Percentiles rank a stretch among this genome's conserved stretches.
phyloP scores from a whole-genome alignment of 2,113 vertebrate species.

The Potamarius usumacintae region DNA sequence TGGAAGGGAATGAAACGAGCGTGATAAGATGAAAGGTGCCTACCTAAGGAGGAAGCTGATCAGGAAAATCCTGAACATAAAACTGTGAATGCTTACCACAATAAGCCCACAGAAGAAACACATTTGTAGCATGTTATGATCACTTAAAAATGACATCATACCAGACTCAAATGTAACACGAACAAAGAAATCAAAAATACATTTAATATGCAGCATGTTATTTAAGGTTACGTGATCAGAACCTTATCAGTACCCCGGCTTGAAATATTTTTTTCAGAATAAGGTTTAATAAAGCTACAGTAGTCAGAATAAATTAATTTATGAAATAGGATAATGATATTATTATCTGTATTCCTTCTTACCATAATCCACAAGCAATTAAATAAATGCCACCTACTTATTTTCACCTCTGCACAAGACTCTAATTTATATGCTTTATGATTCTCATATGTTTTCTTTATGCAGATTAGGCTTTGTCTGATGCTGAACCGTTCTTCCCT shows the following conservation, averaged over 20 bases:
- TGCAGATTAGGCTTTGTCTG: constrained; percentile 57
- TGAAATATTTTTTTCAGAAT: not conserved
- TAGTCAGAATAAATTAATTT: not conserved
- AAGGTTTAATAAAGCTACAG: not conserved
- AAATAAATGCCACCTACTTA: constrained; percentile 47
- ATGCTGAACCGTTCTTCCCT: constrained; percentile 46
- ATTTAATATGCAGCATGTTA: not conserved
- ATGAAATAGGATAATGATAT: not conserved
- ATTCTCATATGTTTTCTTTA: constrained; percentile 44
- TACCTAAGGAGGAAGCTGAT: constrained; percentile 61
- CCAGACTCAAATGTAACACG: constrained; percentile 6
- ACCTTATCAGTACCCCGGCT: not conserved
- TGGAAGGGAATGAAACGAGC: constrained; percentile 70
- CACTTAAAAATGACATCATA: not conserved
- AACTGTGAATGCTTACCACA: constrained; percentile 46
- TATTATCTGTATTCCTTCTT: not conserved
- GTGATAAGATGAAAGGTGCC: constrained; percentile 72
- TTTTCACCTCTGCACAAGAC: constrained; percentile 44
- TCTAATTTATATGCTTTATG: constrained; percentile 52
- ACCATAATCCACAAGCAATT: constrained; percentile 39
- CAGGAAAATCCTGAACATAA: constrained; percentile 34
- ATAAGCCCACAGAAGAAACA: constrained; percentile 45
- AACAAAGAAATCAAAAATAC: constrained; percentile 15
- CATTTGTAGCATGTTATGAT: not conserved
- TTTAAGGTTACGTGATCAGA: not conserved